Conservation (phyloP, 2,888 invertebrate genomes). For the Cremastinae sp. region DNA sequence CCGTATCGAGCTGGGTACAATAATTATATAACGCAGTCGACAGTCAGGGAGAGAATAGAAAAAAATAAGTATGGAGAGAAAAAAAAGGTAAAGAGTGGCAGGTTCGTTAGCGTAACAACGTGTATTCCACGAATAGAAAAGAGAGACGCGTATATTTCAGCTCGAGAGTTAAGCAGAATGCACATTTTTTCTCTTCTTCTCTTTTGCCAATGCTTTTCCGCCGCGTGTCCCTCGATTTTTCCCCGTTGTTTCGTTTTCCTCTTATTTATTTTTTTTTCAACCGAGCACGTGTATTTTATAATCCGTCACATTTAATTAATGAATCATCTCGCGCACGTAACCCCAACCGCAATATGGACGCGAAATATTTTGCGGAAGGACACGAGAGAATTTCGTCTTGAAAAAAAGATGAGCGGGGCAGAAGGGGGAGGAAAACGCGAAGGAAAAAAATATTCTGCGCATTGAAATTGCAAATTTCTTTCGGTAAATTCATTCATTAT, state of each 20-base stretch:
- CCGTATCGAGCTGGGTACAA: conserved; percentile 17
- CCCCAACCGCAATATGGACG: no score
- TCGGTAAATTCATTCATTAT: no score
- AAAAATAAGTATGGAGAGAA: conserved; percentile 37
- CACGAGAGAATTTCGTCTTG: no score
- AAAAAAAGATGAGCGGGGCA: no score
- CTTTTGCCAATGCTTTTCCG: not conserved
- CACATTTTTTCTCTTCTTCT: not conserved
- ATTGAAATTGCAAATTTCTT: no score
- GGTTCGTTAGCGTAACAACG: conserved; percentile 57
- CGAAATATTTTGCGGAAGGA: no score
- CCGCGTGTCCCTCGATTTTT: conserved; percentile 16
- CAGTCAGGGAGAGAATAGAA: conserved; percentile 4
- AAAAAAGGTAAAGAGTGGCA: conserved; percentile 30
- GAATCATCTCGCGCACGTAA: conserved; percentile 24
- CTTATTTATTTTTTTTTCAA: not conserved
- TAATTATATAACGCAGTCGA: conserved; percentile 30
- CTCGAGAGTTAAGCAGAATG: not conserved
- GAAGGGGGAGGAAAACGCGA: no score
- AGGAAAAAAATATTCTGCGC: no score
- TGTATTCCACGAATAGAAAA: conserved; percentile 14
- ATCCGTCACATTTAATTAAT: conserved; percentile 15
- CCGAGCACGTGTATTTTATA: not conserved
- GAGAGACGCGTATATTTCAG: conserved; percentile 11
- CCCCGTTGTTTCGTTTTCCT: not conserved